Conservation (phyloP, 2,113 vertebrate genomes). For the Toxostoma redivivum region DNA sequence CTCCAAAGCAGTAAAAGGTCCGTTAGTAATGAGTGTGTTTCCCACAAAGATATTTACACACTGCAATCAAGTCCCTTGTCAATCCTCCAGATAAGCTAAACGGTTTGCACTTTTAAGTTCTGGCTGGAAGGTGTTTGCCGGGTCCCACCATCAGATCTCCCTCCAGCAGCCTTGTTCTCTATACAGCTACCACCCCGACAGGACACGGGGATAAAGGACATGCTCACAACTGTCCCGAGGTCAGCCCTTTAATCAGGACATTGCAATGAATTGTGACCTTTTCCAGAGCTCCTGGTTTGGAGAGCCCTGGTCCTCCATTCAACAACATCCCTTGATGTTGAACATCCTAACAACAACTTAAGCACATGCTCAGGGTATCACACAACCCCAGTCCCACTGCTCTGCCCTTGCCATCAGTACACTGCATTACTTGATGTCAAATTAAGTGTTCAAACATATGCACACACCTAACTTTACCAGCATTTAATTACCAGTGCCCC, state of each 20-base stretch:
- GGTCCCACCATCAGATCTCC: background rate
- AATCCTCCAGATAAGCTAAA: slow-evolving; percentile 57
- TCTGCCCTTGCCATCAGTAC: fast-evolving
- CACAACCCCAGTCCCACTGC: fast-evolving
- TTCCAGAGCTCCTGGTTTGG: background rate
- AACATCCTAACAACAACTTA: too few relatives aligned
- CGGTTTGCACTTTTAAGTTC: slow-evolving; percentile 43
- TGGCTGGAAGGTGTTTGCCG: slow-evolving; percentile 40
- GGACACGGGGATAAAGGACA: fast-evolving
- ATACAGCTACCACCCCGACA: background rate
- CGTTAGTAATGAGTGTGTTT: background rate
- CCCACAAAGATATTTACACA: slow-evolving; percentile 49
- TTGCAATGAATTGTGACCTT: background rate
- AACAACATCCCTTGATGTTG: background rate
- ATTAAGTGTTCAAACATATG: background rate
- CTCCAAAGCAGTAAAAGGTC: slow-evolving; percentile 39
- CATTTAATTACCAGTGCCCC: background rate
- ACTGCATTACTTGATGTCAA: fast-evolving
- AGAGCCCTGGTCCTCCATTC: background rate
- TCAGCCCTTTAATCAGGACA: background rate
- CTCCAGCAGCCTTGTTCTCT: background rate
- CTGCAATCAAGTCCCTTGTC: slow-evolving; percentile 40
- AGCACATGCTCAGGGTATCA: background rate
- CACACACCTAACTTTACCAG: background rate
- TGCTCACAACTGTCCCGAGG: fast-evolving